A percentile compares a stretch with the other conserved stretches of the same genome.
Evolutionary conservation across 2,797 vertebrate genomes (phyloP).

Genomic region (Syngnathus rostellatus): DNA sequence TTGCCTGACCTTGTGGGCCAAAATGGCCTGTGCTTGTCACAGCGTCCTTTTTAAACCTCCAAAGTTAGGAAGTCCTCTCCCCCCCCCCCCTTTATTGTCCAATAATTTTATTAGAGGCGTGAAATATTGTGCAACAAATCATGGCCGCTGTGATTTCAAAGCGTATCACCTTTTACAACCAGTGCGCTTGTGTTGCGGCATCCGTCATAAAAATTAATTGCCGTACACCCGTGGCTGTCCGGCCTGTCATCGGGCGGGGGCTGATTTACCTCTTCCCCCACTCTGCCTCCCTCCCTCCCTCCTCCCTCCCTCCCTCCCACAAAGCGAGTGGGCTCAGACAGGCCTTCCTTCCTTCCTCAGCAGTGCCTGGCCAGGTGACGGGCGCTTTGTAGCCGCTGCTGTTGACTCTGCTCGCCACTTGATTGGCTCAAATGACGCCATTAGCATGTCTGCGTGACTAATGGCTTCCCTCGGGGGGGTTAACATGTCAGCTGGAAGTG

Average conservation of each 20-base stretch:
- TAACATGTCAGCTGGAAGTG: slow-evolving; percentile 68
- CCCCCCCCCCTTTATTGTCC: neutral
- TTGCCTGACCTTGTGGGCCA: too few relatives aligned
- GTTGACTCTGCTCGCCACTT: slow-evolving; percentile 63
- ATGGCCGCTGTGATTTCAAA: neutral
- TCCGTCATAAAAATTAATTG: slow-evolving; percentile 31
- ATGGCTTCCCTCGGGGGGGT: slow-evolving; percentile 61
- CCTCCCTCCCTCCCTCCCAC: neutral
- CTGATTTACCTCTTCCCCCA: slow-evolving; percentile 41
- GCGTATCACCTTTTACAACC: slow-evolving; percentile 27
- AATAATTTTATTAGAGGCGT: neutral
- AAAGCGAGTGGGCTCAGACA: slow-evolving; percentile 22
- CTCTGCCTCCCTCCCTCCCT: neutral
- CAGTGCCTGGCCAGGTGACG: slow-evolving; percentile 33
- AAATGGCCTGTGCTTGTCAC: neutral
- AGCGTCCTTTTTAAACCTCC: neutral
- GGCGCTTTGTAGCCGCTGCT: slow-evolving; percentile 46
- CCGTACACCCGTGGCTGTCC: slow-evolving; percentile 41
- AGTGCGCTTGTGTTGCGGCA: slow-evolving; percentile 21
- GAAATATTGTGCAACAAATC: slow-evolving; percentile 2
- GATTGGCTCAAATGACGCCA: slow-evolving; percentile 73
- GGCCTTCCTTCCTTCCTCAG: slow-evolving; percentile 20
- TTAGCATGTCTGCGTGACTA: slow-evolving; percentile 73
- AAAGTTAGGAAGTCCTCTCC: neutral
- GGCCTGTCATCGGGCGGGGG: slow-evolving; percentile 33